Conservation (phyloP, 2,113 vertebrate genomes). For the Microcebus griseorufus region DNA sequence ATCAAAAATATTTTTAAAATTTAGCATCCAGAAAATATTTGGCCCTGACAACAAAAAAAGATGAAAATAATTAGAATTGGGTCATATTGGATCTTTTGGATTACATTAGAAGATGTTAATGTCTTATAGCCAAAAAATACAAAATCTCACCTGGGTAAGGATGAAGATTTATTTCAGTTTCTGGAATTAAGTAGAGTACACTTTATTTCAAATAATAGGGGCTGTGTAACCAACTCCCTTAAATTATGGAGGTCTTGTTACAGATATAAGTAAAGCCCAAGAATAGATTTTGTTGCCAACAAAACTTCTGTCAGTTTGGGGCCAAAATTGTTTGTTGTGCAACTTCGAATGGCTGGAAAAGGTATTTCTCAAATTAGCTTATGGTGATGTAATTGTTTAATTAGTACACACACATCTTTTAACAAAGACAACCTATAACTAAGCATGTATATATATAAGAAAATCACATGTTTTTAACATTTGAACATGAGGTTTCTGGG, state of each 20-base stretch:
- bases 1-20: neutral
- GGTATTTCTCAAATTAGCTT: neutral
- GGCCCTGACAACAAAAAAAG: neutral
- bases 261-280: neutral
- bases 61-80: neutral
- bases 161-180: neutral
- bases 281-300: neutral
- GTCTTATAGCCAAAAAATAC: neutral
- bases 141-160: neutral
- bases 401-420: neutral
- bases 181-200: neutral
- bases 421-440: neutral
- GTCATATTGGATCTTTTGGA: neutral
- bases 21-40: neutral
- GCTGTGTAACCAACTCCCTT: neutral
- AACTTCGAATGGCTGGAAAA: neutral
- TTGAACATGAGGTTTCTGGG: neutral
- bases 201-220: neutral
- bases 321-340: neutral
- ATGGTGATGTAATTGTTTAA: neutral
- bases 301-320: neutral
- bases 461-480: neutral
- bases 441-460: neutral
- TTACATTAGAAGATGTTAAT: neutral
- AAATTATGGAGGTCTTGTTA: neutral